Base-by-base conservation (phyloP, 2,888 invertebrate genomes). In the Heteromyza rotundicornis region DNA sequence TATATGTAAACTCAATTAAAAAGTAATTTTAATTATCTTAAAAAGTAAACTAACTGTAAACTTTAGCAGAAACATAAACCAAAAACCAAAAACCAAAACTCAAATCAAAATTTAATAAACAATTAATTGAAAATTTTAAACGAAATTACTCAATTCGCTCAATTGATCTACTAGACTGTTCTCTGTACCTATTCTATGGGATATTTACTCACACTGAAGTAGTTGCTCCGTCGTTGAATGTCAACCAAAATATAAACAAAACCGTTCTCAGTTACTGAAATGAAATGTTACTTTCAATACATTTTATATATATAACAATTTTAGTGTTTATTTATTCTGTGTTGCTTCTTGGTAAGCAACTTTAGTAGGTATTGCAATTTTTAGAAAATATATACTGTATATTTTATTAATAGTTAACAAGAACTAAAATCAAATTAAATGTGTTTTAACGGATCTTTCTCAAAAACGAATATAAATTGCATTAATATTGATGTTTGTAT, bases 11-110 rank as follows among this genome's bases (percentile, higher is more conserved):
- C 27, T 7, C 5, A 5, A 27, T 7, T 7, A 27, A 27, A 40
- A 40, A 40, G 10, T 32, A 32, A 32, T 32, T 32, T 32, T 32
- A 32, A n/a, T 40, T 40, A n/a, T 40, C 5, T 27, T 7, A 27
- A 27, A 40, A 40, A 14, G 8, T n/a, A 40, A 40, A 8, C 12
- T 32, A 5, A 32, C 5, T 32, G 32, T 32, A 32, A 32, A 32
- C 12, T 56, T 49, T 44, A 58, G 56, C 56, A 56, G 19, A 56
- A 24, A 23, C 49, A 57, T 10, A 50, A 50, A 17, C n/a, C 32
- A 49, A 57, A 24, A 57, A 49, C 20, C 7, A 7, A 35, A 36
- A 7, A 59, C 47, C 27, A 27, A 51, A 32, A 49, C 16, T 23
- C 50, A 55, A 54, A 14, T 19, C 12, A 40, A 60, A 60, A 10